Evolutionary conservation across 2,113 vertebrate species (phyloP).

Genomic region (Hippocampus barbouri): DNA sequence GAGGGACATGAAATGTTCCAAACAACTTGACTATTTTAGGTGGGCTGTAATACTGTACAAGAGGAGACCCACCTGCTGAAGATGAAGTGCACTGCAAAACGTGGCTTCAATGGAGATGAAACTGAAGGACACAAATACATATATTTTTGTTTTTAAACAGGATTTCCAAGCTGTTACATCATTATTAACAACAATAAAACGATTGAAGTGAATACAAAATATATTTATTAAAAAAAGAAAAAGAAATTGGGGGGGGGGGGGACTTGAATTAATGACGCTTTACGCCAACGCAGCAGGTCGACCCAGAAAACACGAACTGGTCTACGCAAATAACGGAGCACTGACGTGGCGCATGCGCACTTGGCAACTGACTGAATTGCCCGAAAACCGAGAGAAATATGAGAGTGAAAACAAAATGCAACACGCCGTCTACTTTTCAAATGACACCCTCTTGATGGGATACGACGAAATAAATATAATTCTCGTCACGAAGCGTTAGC

Average conservation of each 20-base stretch:
- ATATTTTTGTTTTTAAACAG: too few species aligned
- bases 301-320: too few species aligned
- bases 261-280: background rate
- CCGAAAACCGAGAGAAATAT: background rate
- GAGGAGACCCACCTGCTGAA: background rate
- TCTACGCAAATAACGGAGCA: background rate
- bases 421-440: background rate
- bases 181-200: background rate
- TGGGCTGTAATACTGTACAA: background rate
- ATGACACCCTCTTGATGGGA: background rate
- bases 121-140: background rate
- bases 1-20: background rate
- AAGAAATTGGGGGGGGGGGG: background rate
- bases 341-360: conserved; percentile 18
- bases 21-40: background rate
- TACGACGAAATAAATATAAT: background rate
- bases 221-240: too few species aligned
- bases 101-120: background rate
- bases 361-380: background rate
- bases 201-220: background rate
- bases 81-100: background rate
- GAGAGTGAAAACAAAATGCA: background rate
- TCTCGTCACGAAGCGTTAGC: background rate
- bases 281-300: background rate
- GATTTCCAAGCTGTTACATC: background rate